phyloP scores from a whole-genome alignment of 2,113 vertebrate species.

The Oryzias curvinotus region DNA sequence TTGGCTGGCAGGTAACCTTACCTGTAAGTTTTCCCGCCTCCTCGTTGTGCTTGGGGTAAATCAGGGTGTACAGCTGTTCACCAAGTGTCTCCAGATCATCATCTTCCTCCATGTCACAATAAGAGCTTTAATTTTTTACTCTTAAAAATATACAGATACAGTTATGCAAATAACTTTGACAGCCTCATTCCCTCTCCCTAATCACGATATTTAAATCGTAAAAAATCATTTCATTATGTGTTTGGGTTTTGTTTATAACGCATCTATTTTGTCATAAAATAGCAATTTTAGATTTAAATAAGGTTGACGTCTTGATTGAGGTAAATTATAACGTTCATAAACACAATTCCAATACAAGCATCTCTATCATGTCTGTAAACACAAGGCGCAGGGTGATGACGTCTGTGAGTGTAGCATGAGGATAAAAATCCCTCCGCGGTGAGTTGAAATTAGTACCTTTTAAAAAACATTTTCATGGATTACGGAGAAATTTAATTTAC shows the following conservation, averaged over 20 bases:
- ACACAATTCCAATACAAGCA: neutral
- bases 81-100: constrained; percentile 75
- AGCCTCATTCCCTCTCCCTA: constrained; percentile 7
- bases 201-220: neutral
- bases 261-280: too few species aligned
- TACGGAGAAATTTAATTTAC: too few species aligned
- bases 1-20: constrained; percentile 29
- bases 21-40: constrained; percentile 79
- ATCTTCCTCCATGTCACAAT: constrained; percentile 64
- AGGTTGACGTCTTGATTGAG: too few species aligned
- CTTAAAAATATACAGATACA: too few species aligned
- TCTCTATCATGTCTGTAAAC: constrained; percentile 49
- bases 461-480: too few species aligned
- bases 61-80: constrained; percentile 72
- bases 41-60: constrained; percentile 71
- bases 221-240: neutral
- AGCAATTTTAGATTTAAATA: too few species aligned
- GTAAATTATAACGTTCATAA: neutral
- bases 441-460: too few species aligned
- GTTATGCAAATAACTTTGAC: neutral
- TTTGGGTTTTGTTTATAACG: neutral
- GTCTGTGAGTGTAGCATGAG: neutral
- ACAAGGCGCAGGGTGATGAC: constrained; percentile 58
- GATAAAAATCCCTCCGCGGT: too few species aligned
- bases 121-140: neutral